Evolutionary conservation across 2,888 invertebrate genomes (phyloP).

Genomic region (Adineta ricciae): DNA sequence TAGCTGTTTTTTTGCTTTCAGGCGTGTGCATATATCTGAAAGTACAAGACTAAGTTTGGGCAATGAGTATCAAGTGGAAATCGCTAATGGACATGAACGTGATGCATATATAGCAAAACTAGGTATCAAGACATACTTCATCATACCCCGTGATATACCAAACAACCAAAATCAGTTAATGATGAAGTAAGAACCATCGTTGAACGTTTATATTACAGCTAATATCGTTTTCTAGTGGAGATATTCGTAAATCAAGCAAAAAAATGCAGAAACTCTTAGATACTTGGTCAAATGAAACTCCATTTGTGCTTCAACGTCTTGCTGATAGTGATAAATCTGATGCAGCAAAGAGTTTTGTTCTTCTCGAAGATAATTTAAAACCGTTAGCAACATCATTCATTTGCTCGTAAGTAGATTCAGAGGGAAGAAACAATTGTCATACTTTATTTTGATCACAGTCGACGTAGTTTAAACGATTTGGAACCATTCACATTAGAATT

Average conservation of each 20-base stretch:
- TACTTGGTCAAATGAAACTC: slow-evolving; percentile 21
- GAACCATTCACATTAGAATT: background rate
- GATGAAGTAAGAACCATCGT: background rate
- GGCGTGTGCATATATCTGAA: slow-evolving; percentile 30
- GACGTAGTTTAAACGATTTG: background rate
- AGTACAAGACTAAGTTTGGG: slow-evolving; percentile 22
- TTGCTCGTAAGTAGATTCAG: background rate
- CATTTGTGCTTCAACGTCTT: background rate
- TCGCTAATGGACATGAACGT: slow-evolving; percentile 58
- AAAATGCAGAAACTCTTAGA: slow-evolving; percentile 12
- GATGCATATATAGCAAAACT: slow-evolving; percentile 64
- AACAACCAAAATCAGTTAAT: background rate
- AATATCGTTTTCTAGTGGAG: background rate
- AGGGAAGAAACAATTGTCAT: background rate
- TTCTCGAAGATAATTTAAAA: slow-evolving; percentile 15
- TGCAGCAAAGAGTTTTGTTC: slow-evolving; percentile 17
- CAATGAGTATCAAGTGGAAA: slow-evolving; percentile 62
- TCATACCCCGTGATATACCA: slow-evolving; percentile 54
- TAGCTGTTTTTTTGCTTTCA: background rate
- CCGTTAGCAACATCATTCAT: background rate
- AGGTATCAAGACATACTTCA: slow-evolving; percentile 69
- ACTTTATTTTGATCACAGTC: background rate
- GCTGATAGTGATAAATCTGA: background rate
- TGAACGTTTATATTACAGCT: too few relatives aligned
- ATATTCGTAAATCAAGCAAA: background rate